Conservation (phyloP, 1,140 invertebrate genomes). For the Drosophila truncata region DNA sequence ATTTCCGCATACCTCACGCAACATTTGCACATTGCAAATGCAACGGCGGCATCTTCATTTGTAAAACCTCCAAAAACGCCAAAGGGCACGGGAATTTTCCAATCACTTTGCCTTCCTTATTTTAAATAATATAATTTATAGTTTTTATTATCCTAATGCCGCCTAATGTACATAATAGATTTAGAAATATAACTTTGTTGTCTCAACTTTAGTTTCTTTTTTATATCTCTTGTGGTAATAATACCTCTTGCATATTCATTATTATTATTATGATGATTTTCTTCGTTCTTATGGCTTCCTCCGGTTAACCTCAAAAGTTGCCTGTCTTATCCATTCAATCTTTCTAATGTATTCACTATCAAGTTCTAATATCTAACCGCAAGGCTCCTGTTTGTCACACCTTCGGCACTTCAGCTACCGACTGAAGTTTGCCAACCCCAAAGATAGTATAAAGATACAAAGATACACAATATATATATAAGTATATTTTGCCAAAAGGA, state of each 20-base stretch:
- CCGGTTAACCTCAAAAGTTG: conserved; percentile 12
- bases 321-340: neutral
- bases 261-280: neutral
- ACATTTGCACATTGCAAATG: conserved; percentile 37
- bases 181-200: neutral
- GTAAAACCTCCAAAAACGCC: neutral
- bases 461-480: neutral
- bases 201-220: neutral
- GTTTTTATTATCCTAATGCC: neutral
- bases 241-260: neutral
- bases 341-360: conserved; percentile 40
- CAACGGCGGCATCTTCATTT: conserved; percentile 15
- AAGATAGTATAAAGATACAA: neutral
- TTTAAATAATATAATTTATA: neutral
- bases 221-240: neutral
- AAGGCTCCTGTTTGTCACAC: conserved; percentile 58
- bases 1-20: conserved; percentile 71
- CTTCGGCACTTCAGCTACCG: conserved; percentile 19
- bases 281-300: conserved; percentile 11
- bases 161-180: neutral
- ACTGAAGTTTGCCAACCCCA: neutral
- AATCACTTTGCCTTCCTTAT: no score
- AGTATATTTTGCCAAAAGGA: conserved; percentile 1
- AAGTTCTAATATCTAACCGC: conserved; percentile 49
- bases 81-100: neutral